Percentiles rank a stretch among this genome's conserved stretches.
phyloP scores from a whole-genome alignment of 2,888 invertebrate species.

The Clunio marinus region DNA sequence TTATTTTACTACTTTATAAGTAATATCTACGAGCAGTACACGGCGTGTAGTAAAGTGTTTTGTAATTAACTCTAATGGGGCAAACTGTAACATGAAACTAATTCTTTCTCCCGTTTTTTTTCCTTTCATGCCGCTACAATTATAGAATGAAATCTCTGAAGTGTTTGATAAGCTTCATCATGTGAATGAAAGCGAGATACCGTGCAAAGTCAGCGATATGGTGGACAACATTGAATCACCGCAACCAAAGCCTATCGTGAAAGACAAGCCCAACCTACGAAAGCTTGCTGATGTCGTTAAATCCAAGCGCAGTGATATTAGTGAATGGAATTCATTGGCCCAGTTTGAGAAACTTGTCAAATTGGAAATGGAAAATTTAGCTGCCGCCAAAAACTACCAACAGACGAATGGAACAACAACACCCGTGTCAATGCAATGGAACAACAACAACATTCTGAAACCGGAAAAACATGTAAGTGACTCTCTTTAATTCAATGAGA shows the following conservation, averaged over 20 bases:
- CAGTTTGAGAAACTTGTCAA: constrained; percentile 30
- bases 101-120: background rate
- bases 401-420: background rate
- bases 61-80: constrained; percentile 20
- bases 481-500: constrained; percentile 4
- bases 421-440: constrained; percentile 11
- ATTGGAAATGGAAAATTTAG: constrained; percentile 32
- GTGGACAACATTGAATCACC: constrained; percentile 21
- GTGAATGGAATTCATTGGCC: constrained; percentile 35
- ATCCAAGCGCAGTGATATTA: background rate
- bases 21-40: too few species aligned
- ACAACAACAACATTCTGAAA: constrained; percentile 46
- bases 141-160: constrained; percentile 51
- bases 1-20: too few species aligned
- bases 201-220: constrained; percentile 5
- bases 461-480: constrained; percentile 51
- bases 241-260: background rate
- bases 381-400: constrained; percentile 1
- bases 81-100: constrained; percentile 4
- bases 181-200: constrained; percentile 40
- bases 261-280: constrained; percentile 10
- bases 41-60: too few species aligned
- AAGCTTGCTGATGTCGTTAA: constrained; percentile 1
- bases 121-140: constrained; percentile 34
- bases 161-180: constrained; percentile 49